Conservation (phyloP, 1,140 invertebrate species). For the Aphelinus certus region DNA sequence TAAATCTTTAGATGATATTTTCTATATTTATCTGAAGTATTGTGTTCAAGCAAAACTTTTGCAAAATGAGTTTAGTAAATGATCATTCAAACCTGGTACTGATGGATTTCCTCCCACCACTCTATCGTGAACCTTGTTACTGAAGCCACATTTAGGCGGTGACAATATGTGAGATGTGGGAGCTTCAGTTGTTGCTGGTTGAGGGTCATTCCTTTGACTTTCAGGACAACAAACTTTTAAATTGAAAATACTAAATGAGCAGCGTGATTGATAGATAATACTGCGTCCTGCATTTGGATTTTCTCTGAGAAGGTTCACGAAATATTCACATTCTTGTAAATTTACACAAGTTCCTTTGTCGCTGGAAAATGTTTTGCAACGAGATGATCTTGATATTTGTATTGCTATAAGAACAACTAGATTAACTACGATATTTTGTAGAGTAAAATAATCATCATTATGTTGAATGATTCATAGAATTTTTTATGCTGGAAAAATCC, state of each 20-base stretch:
- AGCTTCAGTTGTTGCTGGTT: constrained; percentile 19
- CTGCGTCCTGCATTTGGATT: constrained; percentile 37
- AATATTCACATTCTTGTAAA: neutral
- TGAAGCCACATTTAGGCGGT: constrained; percentile 51
- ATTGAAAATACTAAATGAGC: constrained; percentile 67
- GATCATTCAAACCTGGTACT: constrained; percentile 44
- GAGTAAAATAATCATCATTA: too few species aligned
- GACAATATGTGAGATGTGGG: constrained; percentile 20
- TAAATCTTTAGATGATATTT: neutral
- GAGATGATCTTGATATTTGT: too few species aligned
- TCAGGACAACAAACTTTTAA: constrained; percentile 67
- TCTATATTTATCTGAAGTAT: constrained; percentile 13
- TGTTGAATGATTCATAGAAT: too few species aligned
- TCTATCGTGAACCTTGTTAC: constrained; percentile 42
- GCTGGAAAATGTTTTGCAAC: too few species aligned
- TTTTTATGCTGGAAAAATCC: too few species aligned
- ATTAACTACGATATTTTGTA: too few species aligned
- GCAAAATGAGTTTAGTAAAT: neutral
- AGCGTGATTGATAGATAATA: constrained; percentile 59
- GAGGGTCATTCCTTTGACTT: neutral
- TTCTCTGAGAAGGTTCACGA: constrained; percentile 27
- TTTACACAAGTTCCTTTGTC: constrained; percentile 20
- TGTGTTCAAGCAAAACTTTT: neutral
- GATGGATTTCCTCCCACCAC: constrained; percentile 52
- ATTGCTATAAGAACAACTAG: too few species aligned